Conservation (phyloP, 2,888 invertebrate genomes). For the Ceriagrion tenellum region DNA sequence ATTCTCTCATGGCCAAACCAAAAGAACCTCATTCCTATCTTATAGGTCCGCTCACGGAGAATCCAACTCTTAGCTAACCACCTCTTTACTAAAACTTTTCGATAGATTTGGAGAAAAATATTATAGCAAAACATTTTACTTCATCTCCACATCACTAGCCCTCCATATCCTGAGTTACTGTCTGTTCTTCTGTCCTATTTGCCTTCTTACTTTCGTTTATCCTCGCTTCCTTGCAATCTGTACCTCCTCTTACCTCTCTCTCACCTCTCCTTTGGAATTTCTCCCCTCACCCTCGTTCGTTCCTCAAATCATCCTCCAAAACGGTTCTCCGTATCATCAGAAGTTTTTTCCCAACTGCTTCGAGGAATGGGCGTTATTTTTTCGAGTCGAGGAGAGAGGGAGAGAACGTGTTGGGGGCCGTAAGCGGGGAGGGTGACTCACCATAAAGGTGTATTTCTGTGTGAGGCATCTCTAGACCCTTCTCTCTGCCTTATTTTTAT, state of each 20-base stretch:
- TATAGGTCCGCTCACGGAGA: no score
- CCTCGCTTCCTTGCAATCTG: not conserved
- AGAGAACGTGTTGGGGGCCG: not conserved
- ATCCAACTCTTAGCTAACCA: no score
- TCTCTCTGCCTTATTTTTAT: not conserved
- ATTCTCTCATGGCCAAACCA: no score
- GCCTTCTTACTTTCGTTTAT: not conserved
- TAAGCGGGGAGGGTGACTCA: not conserved
- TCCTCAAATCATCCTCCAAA: slow-evolving; percentile 16
- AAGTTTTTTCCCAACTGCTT: not conserved
- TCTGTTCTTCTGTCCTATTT: not conserved
- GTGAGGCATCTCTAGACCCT: not conserved
- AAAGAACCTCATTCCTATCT: no score
- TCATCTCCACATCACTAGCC: no score
- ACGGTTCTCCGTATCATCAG: slow-evolving; percentile 47
- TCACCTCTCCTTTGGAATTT: not conserved
- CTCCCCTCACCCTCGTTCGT: not conserved
- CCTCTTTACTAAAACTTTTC: no score
- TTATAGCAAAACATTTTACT: no score
- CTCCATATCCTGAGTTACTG: not conserved
- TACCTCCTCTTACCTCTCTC: not conserved
- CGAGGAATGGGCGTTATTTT: slow-evolving; percentile 48
- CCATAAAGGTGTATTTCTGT: not conserved
- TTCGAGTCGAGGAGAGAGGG: not conserved
- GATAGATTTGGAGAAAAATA: no score